These are phyloP conservation scores for Calyptomena viridis DNA, from an alignment of 2,113 vertebrate species.

Conservation along the genomic window DNA sequence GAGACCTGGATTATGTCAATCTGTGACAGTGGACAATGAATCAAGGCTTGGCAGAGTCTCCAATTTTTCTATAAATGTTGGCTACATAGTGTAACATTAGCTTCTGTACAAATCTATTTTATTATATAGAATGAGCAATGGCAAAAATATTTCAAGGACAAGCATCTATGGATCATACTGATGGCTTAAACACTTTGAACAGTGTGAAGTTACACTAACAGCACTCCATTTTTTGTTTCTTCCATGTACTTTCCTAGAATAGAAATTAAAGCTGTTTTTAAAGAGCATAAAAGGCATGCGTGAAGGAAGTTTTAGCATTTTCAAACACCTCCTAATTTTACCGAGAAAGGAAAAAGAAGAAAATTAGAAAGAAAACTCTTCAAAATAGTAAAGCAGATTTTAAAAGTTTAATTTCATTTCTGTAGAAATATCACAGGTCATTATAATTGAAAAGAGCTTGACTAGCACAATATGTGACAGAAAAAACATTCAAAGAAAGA, in stretches of 20 bases:
- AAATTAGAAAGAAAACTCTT: not conserved
- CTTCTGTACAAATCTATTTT: not conserved
- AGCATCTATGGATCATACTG: not conserved
- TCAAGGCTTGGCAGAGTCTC: not conserved
- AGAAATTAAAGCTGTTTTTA: not conserved
- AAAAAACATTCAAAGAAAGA: not conserved
- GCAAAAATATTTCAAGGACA: not conserved
- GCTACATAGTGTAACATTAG: not conserved
- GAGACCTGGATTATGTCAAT: not conserved
- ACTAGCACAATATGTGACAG: not conserved
- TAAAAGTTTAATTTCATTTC: not conserved
- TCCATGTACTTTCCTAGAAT: not conserved
- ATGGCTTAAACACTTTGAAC: not conserved
- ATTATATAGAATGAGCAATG: not conserved
- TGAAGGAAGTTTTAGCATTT: not conserved
- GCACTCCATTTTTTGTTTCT: not conserved
- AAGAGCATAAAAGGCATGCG: not conserved
- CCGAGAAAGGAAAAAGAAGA: not conserved
- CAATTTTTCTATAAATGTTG: not conserved
- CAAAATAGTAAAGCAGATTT: not conserved
- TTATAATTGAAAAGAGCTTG: not conserved
- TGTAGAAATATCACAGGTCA: not conserved
- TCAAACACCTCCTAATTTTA: not conserved
- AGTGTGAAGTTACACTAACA: not conserved
- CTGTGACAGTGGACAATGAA: rapidly evolving